Evolutionary conservation across 2,797 vertebrate genomes (phyloP).

Genomic region (Rousettus madagascariensis): DNA sequence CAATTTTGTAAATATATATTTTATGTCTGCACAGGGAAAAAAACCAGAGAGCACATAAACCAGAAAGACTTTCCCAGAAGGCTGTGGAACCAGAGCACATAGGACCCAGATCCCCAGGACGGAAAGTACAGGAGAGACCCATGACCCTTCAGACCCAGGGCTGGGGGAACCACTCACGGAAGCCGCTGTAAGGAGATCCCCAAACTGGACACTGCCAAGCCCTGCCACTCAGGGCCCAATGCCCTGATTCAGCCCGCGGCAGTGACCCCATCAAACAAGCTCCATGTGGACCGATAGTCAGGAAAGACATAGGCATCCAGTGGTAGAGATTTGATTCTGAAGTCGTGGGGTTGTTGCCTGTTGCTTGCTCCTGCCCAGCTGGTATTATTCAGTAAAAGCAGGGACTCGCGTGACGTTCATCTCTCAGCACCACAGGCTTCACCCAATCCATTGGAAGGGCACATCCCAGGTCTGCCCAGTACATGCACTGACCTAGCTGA

Average conservation of each 20-base stretch:
- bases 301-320: background rate
- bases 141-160: background rate
- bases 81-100: background rate
- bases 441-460: background rate
- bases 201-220: background rate
- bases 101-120: background rate
- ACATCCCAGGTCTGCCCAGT: background rate
- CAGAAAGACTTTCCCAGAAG: background rate
- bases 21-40: background rate
- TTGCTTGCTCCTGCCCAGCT: background rate
- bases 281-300: background rate
- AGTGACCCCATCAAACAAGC: background rate
- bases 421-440: background rate
- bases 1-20: background rate
- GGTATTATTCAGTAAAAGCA: background rate
- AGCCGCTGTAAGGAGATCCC: background rate
- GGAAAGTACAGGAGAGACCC: background rate
- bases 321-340: background rate
- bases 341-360: background rate
- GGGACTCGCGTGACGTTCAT: background rate
- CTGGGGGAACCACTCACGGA: background rate
- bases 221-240: background rate
- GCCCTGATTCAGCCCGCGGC: background rate
- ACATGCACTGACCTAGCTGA: background rate
- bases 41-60: background rate